These are phyloP conservation scores for Melanophora roralis DNA, from an alignment of 2,888 invertebrate species.

Conservation along the genomic window DNA sequence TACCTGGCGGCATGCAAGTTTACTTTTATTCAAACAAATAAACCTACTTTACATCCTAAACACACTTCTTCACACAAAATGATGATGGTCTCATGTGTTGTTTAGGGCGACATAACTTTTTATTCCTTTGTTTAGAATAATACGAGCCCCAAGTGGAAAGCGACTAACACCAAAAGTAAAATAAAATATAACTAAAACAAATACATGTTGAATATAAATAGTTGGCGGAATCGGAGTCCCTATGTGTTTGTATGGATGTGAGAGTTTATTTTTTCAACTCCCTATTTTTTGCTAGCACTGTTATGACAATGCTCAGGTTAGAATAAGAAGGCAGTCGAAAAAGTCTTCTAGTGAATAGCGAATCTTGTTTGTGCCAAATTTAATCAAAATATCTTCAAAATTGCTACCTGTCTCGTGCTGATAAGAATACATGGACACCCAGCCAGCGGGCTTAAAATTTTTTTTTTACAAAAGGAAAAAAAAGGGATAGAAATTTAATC, in stretches of 20 bases:
- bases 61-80: conserved; percentile 28
- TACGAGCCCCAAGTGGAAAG: conserved; percentile 54
- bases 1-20: neutral
- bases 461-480: too few species aligned
- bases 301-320: neutral
- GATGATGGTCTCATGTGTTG: conserved; percentile 70
- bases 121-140: conserved; percentile 75
- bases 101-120: conserved; percentile 71
- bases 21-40: neutral
- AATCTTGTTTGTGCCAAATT: too few species aligned
- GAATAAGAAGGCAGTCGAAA: neutral
- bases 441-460: too few species aligned
- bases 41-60: conserved; percentile 32
- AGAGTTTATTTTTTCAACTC: neutral
- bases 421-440: too few species aligned
- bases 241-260: neutral
- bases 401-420: too few species aligned
- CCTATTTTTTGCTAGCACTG: neutral
- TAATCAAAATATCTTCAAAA: too few species aligned
- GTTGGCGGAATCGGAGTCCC: conserved; percentile 37
- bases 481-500: too few species aligned
- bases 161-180: neutral
- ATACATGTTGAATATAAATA: conserved; percentile 17
- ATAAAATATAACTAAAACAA: conserved; percentile 35
- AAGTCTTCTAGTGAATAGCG: too few species aligned